phyloP scores from a whole-genome alignment of 2,113 vertebrate species.

The Merops nubicus region DNA sequence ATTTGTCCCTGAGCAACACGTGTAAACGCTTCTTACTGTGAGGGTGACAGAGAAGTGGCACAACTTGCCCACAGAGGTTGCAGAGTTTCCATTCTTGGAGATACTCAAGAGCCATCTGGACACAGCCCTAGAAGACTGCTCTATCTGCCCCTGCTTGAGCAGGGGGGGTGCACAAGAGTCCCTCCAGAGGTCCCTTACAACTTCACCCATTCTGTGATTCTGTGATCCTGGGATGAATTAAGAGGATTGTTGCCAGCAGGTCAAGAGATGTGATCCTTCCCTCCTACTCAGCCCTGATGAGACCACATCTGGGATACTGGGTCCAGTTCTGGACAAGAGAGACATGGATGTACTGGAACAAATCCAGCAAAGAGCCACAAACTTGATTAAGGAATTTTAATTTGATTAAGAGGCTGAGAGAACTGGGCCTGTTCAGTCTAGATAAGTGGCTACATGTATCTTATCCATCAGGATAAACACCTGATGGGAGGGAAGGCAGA shows the following conservation, averaged over 20 bases:
- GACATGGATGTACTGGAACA: no score
- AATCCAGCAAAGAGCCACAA: background rate
- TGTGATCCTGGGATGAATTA: background rate
- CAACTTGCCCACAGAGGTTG: background rate
- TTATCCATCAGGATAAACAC: background rate
- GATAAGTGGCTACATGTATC: background rate
- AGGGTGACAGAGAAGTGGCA: background rate
- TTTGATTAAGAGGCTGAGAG: background rate
- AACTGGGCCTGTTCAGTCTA: background rate
- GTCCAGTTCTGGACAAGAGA: background rate
- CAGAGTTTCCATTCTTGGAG: background rate
- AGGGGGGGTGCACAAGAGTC: background rate
- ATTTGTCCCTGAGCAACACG: background rate
- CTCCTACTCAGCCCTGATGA: background rate
- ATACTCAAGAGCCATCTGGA: background rate
- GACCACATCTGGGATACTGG: background rate
- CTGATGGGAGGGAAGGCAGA: background rate
- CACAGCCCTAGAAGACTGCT: no score
- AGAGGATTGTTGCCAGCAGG: background rate
- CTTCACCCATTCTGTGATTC: background rate
- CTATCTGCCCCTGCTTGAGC: no score
- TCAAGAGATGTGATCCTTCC: background rate
- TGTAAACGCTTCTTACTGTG: background rate
- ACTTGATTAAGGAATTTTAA: background rate
- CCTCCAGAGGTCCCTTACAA: background rate